Base-by-base conservation (phyloP, 2,888 invertebrate species). In the Drosophila greeni region DNA sequence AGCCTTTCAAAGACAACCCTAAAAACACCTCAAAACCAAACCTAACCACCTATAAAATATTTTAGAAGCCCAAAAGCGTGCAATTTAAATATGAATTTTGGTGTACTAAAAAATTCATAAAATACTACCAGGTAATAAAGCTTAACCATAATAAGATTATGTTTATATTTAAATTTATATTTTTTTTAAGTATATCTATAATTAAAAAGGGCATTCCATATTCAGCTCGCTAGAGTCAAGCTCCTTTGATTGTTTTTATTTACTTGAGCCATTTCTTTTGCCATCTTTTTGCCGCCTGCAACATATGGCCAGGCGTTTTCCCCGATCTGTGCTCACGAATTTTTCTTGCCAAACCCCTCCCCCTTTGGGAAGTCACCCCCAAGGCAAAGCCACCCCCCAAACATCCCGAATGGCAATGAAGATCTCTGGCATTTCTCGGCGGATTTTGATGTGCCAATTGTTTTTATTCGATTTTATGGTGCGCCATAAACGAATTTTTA, bases 381-480 rank as follows among this genome's bases (percentile, higher is more conserved):
- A 62, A 58, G 56, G 59, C 61, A 16, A 45, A 29, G 23, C 36
- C 31, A 31, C 54, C 26, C 36, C 20, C 5, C 18, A 12, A 18
- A 24, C 12, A 14, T 1, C 36, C 9, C 36, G 16, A 29, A 26
- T 23, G 48, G 16, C 71, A 66, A 78, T 84, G 70, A 84, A 81
- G 80, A 81, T 84, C 80, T 80, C 75, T 55, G 54, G 49, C 33
- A 45, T 54, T 60, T 43, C 43, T 64, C 59, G 37, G 74, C 73
- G 72, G 64, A 70, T 66, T 79, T 80, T 82, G 85, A 84, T 84
- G 80, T 84, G 85, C 76, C 81, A 82, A 85, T 82, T 83, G 82
- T 79, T 86, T 86, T 85, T 86, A 85, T 85, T 86, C 83, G 85
- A 77, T 85, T 85, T 85, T 83, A 86, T 85, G 73, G 78, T 66